Conservation (phyloP, 2,888 invertebrate species). For the Ctenicera cuprea region DNA sequence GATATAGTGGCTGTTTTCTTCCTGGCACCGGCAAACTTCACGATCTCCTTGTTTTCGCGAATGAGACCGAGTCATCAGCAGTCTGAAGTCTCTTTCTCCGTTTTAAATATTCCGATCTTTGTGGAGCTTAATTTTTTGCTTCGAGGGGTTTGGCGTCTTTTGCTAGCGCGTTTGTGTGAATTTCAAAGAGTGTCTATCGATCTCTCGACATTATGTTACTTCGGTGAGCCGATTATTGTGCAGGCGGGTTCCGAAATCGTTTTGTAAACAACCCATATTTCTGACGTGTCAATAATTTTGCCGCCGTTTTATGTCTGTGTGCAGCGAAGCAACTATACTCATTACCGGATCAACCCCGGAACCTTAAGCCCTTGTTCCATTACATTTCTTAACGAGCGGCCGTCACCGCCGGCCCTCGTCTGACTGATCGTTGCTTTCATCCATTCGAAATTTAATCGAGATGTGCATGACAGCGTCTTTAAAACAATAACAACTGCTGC, state of each 20-base stretch:
- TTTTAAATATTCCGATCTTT: constrained; percentile 26
- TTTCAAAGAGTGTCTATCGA: constrained; percentile 31
- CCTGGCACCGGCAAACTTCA: constrained; percentile 23
- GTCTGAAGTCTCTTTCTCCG: constrained; percentile 3
- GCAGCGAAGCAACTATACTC: constrained; percentile 18
- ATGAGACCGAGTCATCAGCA: constrained; percentile 23
- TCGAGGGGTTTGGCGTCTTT: constrained; percentile 3
- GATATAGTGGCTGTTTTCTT: constrained; percentile 32
- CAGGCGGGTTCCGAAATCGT: constrained; percentile 4
- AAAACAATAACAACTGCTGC: constrained; percentile 40
- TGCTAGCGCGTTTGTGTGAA: constrained; percentile 23
- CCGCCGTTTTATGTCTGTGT: constrained; percentile 36
- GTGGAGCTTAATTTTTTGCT: constrained; percentile 29
- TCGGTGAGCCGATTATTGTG: constrained; percentile 30
- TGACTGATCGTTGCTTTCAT: constrained; percentile 39
- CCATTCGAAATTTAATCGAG: constrained; percentile 34
- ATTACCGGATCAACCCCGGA: constrained; percentile 22
- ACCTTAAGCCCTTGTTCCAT: constrained; percentile 7
- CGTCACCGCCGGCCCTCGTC: constrained; percentile 32
- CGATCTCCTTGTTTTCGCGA: constrained; percentile 16
- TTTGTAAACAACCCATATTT: constrained; percentile 42
- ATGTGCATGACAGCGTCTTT: constrained; percentile 30
- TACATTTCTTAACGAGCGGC: constrained; percentile 35
- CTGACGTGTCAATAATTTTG: constrained; percentile 40
- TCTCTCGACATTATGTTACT: constrained; percentile 31